Conservation (phyloP, 2,888 invertebrate genomes). For the Syrphus vitripennis region DNA sequence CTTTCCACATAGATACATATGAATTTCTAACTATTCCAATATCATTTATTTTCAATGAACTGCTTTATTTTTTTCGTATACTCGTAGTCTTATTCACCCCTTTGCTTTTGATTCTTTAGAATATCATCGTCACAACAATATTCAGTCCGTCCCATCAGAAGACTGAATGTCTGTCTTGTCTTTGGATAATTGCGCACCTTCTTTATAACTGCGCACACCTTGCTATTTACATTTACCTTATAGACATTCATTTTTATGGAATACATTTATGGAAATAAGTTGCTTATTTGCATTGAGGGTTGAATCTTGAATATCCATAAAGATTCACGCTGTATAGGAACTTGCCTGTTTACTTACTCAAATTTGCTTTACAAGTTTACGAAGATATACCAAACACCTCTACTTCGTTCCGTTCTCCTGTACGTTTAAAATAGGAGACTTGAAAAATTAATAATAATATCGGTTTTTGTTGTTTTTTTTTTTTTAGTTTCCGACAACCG, state of each 20-base stretch:
- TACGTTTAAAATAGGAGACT: neutral
- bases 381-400: neutral
- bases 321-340: neutral
- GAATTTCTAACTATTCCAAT: too few species aligned
- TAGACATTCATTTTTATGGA: slow-evolving; percentile 36
- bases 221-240: slow-evolving; percentile 61
- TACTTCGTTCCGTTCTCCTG: too few species aligned
- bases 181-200: slow-evolving; percentile 49
- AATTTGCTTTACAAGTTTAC: slow-evolving; percentile 9
- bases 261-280: neutral
- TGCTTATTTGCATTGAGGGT: slow-evolving; percentile 35
- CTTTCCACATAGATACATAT: too few species aligned
- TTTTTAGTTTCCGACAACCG: slow-evolving; percentile 42
- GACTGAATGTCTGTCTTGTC: neutral
- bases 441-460: slow-evolving; percentile 3
- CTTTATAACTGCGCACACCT: slow-evolving; percentile 58
- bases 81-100: neutral
- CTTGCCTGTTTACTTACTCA: slow-evolving; percentile 24
- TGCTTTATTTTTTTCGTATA: neutral
- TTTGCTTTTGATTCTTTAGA: neutral
- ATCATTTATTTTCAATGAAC: neutral
- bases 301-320: slow-evolving; percentile 3
- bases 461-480: neutral
- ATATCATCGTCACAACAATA: neutral
- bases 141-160: neutral